Conservation (phyloP, 2,888 invertebrate genomes). For the Acanthosepion esculentum region DNA sequence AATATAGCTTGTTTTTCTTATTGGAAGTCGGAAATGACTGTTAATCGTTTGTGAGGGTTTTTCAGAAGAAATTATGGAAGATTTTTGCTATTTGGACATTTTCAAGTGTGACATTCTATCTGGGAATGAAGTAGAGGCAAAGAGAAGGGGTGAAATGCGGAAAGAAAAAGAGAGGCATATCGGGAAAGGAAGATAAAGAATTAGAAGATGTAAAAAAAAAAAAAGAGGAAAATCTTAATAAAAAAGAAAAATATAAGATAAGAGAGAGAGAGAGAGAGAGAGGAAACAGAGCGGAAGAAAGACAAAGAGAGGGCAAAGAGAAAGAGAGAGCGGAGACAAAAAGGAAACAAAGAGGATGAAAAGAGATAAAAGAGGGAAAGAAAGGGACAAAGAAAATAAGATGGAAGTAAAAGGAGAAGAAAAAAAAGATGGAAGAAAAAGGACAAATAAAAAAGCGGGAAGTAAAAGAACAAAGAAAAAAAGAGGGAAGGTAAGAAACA, state of each 20-base stretch:
- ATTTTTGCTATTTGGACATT: not conserved
- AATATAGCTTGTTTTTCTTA: not conserved
- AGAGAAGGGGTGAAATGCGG: not conserved
- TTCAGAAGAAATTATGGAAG: not conserved
- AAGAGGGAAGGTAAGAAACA: not conserved
- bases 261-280: not conserved
- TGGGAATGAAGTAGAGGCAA: not conserved
- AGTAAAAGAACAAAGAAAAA: not conserved
- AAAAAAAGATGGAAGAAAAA: too few species aligned
- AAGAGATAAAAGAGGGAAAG: too few species aligned
- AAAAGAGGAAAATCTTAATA: not conserved
- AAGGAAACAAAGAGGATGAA: not conserved
- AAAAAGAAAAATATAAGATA: not conserved
- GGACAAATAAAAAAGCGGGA: too few species aligned
- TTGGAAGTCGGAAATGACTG: not conserved
- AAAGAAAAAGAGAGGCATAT: not conserved
- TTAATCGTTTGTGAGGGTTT: not conserved
- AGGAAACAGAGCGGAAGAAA: not conserved
- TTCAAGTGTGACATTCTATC: not conserved
- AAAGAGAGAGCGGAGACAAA: not conserved
- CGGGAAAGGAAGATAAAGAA: not conserved
- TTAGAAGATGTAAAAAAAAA: too few species aligned
- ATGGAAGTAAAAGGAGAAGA: not conserved
- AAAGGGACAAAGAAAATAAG: too few species aligned
- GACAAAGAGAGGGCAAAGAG: too few species aligned